Base-by-base conservation (phyloP, 2,888 invertebrate species). In the Hyles lineata region DNA sequence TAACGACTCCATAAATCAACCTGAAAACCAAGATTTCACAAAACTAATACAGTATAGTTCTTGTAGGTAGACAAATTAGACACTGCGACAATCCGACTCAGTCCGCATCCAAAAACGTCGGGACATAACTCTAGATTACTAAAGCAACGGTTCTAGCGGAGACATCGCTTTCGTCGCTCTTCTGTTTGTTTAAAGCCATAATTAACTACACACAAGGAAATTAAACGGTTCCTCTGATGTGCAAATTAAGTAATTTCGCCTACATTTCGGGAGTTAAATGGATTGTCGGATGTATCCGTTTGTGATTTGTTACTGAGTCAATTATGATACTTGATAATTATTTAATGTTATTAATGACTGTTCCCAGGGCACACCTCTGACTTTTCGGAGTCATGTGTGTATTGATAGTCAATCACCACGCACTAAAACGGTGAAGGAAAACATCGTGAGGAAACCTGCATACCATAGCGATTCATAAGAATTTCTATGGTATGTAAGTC, bases 131-230 rank as follows among this genome's bases (percentile, higher is more conserved):
- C 63, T 17, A 25, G 61, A 61, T 61, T 63, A 63, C 43, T 3
- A 17, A 23, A 50, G 60, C 23, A 50, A 50, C 23, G 43, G 6
- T 67, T 25, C 11, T 7, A 23, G 25, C 43, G 43, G 23, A 50
- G 67, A 50, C 11, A 43, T 23, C 43, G 23, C 67, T 63, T 19
- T 67, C 67, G 25, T 67, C 50, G 63, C 35, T 43, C 43, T 67
- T 25, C 67, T 50, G 71, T 70, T 71, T 63, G 71, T 59, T 60
- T 32, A 67, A 69, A 61, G 67, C 70, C 81, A 81, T 83, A 84
- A 85, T 85, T 84, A 84, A 81, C 80, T 75, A 76, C 73, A 82
- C 77, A 82, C 84, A 83, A 83, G 82, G 82, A 63, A 72, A 63
- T 67, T 72, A 72, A 72, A 67, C 72, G 82, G 82, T 83, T 78